Base-by-base conservation (phyloP, 1,140 invertebrate species). In the Lanistes nyassanus region DNA sequence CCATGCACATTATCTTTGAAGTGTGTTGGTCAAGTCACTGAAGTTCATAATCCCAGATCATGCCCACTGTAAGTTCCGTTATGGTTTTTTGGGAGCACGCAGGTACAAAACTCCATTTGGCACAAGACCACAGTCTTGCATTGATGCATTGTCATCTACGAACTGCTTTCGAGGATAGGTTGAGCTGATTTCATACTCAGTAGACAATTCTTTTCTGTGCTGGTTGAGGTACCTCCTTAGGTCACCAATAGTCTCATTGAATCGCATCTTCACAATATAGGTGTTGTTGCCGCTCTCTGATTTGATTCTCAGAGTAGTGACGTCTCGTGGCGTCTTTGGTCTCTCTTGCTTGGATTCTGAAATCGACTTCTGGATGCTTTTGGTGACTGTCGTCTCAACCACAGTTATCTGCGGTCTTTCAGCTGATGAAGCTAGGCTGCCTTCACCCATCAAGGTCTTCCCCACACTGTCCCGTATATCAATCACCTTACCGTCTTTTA, bases 201-300 rank as follows among this genome's bases (percentile, higher is more conserved):
- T 53, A 16, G 70, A 58, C 76, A 42, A 55, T n/a, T 53, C n/a
- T 16, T 76, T 51, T 75, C 86, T 81, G 76, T 86, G 83, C 31
- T 74, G 66, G 62, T 84, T 74, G 42, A 89, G 70, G 60, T 87
- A 87, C 66, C 79, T 77, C 26, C 84, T 76, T 21, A 89, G 75
- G 78, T 89, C 84, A 36, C 82, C 83, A 23, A 89, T 80, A 2
- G 87, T 88, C 42, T 88, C 84, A 16, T 53, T 78, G 69, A 84
- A 86, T 65, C 84, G 85, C 88, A 90, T 88, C 77, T 90, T 90
- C 9, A 90, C 78, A 31, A 90, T 85, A 76, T 86, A 89, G 29
- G 88, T 87, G 55, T 88, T 82, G 68, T 84, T 82, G 1, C 88
- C 88, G 31, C 77, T 82, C 62, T 87, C 87, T 16, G 83, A 83